Evolutionary conservation across 2,888 invertebrate genomes (phyloP), one percentile per base, ranked within the genome.

Genomic region (Caenorhabditis uteleia): DNA sequence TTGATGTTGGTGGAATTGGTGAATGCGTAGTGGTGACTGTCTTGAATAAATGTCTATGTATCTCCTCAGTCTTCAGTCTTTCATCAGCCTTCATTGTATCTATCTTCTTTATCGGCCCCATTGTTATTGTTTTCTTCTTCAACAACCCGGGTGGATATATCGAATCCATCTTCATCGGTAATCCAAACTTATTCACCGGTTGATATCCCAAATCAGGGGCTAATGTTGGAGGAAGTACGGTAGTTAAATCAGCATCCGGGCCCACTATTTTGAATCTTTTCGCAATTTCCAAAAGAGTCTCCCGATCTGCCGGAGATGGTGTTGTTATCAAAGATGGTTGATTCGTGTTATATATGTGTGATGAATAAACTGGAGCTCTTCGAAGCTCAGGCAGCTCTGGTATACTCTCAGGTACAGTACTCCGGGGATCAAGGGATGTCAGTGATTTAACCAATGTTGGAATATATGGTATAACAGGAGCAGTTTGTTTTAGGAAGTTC

Each of bases 381-480:
- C 70, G 27, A 1, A 67, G 44, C 10, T 70, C 68, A 1, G 55
- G 39, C 6, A 40, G 46, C 38, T 20, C 26, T 3, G 55, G 18
- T 18, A 6, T 29, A 12, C 6, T 29, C 7, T 12, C 7, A 29
- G 29, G 29, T 29, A 31, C n/a, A n/a, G n/a, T n/a, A n/a, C n/a
- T n/a, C n/a, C n/a, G n/a, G n/a, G 75, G 61, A 54, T 75, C 75
- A 3, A 71, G 44, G 1, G 70, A 49, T 18, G 70, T 66, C 6
- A 77, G 47, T 1, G 70, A 60, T 31, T 70, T 50, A 8, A 77
- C 74, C 2, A 77, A 57, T 3, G 66, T 61, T 8, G 77, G 77
- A 23, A 77, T 70, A 25, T 70, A 69, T 2, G 77, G 77, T 6
- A 77, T 60, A 6, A 77, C 67, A 1, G 77, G 77, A 2, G 75